These are phyloP conservation scores for Nesogale talazaci DNA, from an alignment of 2,113 vertebrate species.

Conservation along the genomic window DNA sequence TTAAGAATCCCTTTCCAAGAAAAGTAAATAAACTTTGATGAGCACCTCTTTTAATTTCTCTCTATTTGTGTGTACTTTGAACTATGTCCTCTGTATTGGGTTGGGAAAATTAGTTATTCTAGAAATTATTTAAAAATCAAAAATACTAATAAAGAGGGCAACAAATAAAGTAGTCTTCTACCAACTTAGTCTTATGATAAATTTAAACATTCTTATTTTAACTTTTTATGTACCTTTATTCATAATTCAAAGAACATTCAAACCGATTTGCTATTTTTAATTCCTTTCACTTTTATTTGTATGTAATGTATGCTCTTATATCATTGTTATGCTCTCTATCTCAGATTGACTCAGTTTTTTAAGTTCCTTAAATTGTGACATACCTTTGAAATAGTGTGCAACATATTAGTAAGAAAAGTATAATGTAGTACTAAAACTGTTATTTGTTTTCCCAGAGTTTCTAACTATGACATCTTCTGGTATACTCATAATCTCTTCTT, in stretches of 20 bases:
- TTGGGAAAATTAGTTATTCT: neutral
- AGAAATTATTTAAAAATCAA: constrained; percentile 40
- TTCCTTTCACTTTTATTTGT: neutral
- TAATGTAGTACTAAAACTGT: constrained; percentile 29
- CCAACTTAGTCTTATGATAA: neutral
- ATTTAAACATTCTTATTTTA: constrained; percentile 25
- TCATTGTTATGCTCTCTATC: neutral
- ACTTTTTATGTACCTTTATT: constrained; percentile 25
- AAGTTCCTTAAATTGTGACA: neutral
- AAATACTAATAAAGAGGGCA: neutral
- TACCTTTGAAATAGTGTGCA: neutral
- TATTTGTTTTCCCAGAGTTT: constrained; percentile 88
- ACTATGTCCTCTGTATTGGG: neutral
- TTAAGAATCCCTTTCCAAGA: neutral
- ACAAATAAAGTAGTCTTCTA: neutral
- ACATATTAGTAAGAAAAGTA: neutral
- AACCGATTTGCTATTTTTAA: neutral
- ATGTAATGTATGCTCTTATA: neutral
- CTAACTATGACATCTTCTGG: constrained; percentile 98
- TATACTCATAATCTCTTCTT: constrained; percentile 99
- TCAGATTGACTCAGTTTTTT: neutral
- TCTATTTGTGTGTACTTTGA: constrained; percentile 19
- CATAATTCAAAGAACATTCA: constrained; percentile 9
- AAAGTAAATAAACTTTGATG: neutral
- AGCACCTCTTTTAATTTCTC: constrained; percentile 3